Percentiles rank a stretch among this genome's conserved stretches.
Evolutionary conservation across 2,113 vertebrate genomes (phyloP).

Genomic region (Cyanoderma ruficeps): DNA sequence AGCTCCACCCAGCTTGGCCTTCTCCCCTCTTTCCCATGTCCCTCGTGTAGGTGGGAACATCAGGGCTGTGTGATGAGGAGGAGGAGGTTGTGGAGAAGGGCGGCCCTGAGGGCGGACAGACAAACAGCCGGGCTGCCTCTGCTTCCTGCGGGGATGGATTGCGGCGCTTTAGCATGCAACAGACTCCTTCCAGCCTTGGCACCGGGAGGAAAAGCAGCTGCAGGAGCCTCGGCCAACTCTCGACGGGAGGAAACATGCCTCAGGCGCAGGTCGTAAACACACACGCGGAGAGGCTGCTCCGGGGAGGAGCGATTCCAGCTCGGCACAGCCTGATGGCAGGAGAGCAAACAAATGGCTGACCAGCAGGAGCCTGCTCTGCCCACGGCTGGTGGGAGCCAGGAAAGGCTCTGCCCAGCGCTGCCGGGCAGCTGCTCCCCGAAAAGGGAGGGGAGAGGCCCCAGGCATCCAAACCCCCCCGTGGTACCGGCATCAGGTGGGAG

Average conservation of each 20-base stretch:
- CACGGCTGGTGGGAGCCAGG: not conserved
- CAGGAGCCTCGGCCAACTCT: not conserved
- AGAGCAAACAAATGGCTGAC: not conserved
- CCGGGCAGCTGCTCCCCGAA: not conserved
- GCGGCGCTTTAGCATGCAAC: not conserved
- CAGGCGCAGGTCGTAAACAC: not conserved
- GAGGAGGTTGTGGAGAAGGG: not conserved
- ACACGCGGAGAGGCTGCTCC: not conserved
- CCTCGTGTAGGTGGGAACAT: rapidly evolving
- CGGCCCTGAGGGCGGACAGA: not conserved
- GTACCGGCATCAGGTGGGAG: too few species aligned
- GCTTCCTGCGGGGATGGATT: not conserved
- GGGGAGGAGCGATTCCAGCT: not conserved
- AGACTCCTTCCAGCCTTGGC: not conserved
- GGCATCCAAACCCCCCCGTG: not conserved
- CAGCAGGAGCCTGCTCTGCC: not conserved
- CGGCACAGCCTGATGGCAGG: not conserved
- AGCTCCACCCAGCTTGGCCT: not conserved
- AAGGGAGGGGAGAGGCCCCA: not conserved
- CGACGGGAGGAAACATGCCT: not conserved
- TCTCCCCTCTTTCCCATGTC: rapidly evolving
- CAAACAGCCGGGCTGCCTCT: not conserved
- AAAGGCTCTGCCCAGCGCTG: not conserved
- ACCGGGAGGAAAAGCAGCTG: not conserved
- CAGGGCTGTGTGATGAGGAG: rapidly evolving